These are phyloP conservation scores for Barnardius zonarius DNA, from an alignment of 2,113 vertebrate genomes.

Conservation along the genomic window DNA sequence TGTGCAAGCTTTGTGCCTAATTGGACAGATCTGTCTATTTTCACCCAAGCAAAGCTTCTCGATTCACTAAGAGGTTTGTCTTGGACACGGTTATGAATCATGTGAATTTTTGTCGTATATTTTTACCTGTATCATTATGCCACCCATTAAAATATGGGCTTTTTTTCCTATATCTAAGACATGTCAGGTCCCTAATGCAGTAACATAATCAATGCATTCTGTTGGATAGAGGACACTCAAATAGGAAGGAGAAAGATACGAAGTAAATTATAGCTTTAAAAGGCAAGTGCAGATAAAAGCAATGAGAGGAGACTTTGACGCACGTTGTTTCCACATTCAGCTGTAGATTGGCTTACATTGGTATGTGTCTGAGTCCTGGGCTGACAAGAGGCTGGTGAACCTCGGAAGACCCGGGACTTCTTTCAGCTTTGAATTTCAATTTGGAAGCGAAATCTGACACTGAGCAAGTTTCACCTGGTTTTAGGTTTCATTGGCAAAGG, in stretches of 20 bases:
- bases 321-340: not conserved
- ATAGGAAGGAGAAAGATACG: not conserved
- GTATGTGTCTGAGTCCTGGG: not conserved
- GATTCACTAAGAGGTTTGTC: not conserved
- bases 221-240: not conserved
- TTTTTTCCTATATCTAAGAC: not conserved
- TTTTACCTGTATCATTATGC: not conserved
- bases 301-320: not conserved
- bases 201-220: not conserved
- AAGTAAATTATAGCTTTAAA: not conserved
- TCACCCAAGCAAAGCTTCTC: not conserved
- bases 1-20: not conserved
- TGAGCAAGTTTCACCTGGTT: slow-evolving; percentile 34
- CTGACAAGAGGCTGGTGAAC: slow-evolving; percentile 23
- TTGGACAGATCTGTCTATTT: not conserved
- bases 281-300: not conserved
- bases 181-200: not conserved
- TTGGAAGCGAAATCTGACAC: slow-evolving; percentile 15
- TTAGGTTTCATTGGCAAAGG: not conserved
- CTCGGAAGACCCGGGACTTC: not conserved
- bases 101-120: not conserved
- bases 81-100: not conserved
- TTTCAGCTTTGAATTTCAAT: slow-evolving; percentile 38
- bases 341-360: not conserved
- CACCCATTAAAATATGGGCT: not conserved